Evolutionary conservation across 2,888 invertebrate genomes (phyloP).

Genomic region (Bellardia pandia): DNA sequence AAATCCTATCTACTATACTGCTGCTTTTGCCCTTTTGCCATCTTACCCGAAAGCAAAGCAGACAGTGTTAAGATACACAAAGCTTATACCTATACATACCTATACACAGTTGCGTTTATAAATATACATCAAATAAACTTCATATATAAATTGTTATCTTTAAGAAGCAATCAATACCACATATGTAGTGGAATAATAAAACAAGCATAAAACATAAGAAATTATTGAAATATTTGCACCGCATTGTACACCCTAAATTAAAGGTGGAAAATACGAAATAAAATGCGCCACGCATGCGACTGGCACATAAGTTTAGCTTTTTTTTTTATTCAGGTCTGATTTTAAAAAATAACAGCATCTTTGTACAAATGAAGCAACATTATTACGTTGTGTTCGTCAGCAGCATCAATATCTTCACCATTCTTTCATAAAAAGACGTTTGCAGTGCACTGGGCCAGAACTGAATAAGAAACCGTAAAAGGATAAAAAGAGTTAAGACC

Average conservation of each 20-base stretch:
- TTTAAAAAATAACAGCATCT: slow-evolving; percentile 51
- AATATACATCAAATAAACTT: slow-evolving; percentile 22
- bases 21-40: not conserved
- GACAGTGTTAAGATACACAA: slow-evolving; percentile 14
- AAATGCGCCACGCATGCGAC: slow-evolving; percentile 75
- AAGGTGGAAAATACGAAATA: slow-evolving; percentile 75
- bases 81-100: not conserved
- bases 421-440: not conserved
- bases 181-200: slow-evolving; percentile 72
- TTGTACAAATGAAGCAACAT: slow-evolving; percentile 64
- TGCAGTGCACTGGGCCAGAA: slow-evolving; percentile 33
- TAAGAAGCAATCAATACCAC: slow-evolving; percentile 61
- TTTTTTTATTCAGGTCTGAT: not conserved
- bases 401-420: slow-evolving; percentile 25
- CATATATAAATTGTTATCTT: slow-evolving; percentile 59
- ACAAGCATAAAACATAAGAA: slow-evolving; percentile 75
- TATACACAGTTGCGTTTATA: not conserved
- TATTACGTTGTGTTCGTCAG: slow-evolving; percentile 57
- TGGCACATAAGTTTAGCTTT: slow-evolving; percentile 60
- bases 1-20: not conserved
- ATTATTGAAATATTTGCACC: slow-evolving; percentile 77
- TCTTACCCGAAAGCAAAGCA: not conserved
- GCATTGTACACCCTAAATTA: slow-evolving; percentile 77
- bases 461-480: slow-evolving; percentile 66
- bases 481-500: slow-evolving; percentile 62